phyloP scores from a whole-genome alignment of 2,797 vertebrate genomes.

The Sorex maritimensis region DNA sequence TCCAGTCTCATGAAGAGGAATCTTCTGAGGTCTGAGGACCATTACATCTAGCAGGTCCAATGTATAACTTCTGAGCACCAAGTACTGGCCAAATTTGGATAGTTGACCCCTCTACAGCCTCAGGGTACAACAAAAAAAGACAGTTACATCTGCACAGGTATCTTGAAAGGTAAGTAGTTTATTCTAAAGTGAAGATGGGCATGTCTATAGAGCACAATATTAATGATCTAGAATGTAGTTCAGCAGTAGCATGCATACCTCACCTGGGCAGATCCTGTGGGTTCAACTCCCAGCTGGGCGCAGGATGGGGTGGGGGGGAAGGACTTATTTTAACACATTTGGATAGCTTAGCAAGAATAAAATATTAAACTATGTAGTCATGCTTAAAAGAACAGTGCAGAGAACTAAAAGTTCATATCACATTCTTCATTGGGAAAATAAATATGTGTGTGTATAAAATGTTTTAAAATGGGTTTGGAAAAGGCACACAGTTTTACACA shows the following conservation, averaged over 20 bases:
- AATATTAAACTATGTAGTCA: background rate
- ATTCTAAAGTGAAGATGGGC: constrained; percentile 25
- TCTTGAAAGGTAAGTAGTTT: background rate
- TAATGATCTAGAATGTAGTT: background rate
- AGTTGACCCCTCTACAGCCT: too few species aligned
- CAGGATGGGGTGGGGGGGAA: too few species aligned
- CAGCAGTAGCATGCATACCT: too few species aligned
- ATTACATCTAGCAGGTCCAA: too few species aligned
- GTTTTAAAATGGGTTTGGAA: background rate
- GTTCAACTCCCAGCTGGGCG: too few species aligned
- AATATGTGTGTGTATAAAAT: too few species aligned
- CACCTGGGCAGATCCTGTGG: too few species aligned
- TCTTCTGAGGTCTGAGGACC: too few species aligned
- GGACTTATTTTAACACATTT: too few species aligned
- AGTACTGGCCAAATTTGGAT: background rate
- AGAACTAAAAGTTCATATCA: constrained; percentile 31
- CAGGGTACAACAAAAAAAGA: background rate
- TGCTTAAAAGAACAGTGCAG: constrained; percentile 5
- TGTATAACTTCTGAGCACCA: background rate
- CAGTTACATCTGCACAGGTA: constrained; percentile 10
- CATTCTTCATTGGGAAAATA: constrained; percentile 14
- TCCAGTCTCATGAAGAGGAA: too few species aligned
- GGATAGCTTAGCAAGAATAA: too few species aligned
- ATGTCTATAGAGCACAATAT: background rate
- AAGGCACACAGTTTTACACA: background rate